Base-by-base conservation (phyloP, 2,113 vertebrate species). In the Dasyprocta punctata region DNA sequence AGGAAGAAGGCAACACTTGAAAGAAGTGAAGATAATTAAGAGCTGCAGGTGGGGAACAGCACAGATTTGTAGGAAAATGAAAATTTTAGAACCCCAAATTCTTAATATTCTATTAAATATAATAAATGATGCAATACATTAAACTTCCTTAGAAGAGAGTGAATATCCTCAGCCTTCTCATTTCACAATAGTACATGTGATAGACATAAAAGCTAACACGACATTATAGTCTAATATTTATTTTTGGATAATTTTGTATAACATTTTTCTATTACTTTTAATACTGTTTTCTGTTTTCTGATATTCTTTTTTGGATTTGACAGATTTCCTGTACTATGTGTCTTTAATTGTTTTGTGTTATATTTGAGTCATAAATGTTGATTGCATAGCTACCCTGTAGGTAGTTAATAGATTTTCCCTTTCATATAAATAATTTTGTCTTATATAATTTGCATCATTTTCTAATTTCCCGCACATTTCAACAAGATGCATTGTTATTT, bases 401-500 rank as follows among this genome's bases (percentile, higher is more conserved):
- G 14, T 87, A 11, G 47, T 81, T 97, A 80, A 92, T n/a, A 87
- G 41, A 90, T 78, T 94, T 95, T 33, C 1, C 7, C 6, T 84
- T 63, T 63, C 56, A 90, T 90, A 84, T 11, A 92, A 90, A 73
- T 12, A 71, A 75, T 81, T 87, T 90, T 90, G 2, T 20, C 36
- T 19, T 61, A 83, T 3, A 69, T 5, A 10, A 22, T 10, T 94
- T 71, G 58, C 30, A 13, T 54, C 38, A 44, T 12, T 41, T 44
- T 41, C n/a, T 71, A 71, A 71, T 22, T 38, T 44, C 4, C 22
- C 71, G 89, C n/a, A 16, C 36, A 49, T n/a, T 80, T 93, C 36
- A 87, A 84, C 19, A 90, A 87, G 80, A 71, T 73, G 1, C 7
- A 86, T 71, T 86, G 38, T 80, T 24, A 52, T 90, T 92, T 97